Evolutionary conservation across 2,113 vertebrate genomes (phyloP), one percentile per base, ranked within the genome.

Genomic region (Beaufortia kweichowensis): DNA sequence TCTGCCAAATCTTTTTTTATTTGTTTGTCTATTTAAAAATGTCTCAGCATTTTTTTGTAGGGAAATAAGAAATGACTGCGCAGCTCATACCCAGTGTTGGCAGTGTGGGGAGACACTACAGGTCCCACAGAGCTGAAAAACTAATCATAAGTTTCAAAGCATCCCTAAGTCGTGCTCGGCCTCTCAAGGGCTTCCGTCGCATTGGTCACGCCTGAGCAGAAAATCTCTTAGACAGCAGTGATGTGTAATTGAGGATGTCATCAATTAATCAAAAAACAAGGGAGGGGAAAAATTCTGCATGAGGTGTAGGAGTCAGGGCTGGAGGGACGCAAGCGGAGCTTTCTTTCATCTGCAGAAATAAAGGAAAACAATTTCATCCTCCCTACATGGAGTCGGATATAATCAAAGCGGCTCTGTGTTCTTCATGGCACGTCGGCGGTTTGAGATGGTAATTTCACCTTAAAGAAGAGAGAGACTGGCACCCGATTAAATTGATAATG

Each of bases 181-280:
- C 64, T 82, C 62, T 53, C 62, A 66, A 73, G 68, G 55, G 75
- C 67, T 53, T 77, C 39, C 41, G 61, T 33, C 59, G 15, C 4
- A 62, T 33, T 61, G 76, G 59, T 66, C 17, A 55, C 56, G 31
- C 59, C 68, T 69, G 57, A 66, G 67, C 43, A 76, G 53, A 39
- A 63, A 76, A 59, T 59, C 79, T 79, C 66, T 62, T 63, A 79
- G 65, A 64, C 35, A 26, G 62, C 82, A 73, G 35, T 68, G 76
- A 76, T 81, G 72, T 81, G 72, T 78, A 79, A 74, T 79, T 76
- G 76, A 81, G 73, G 73, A 79, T 79, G 80, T 76, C 69, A 77
- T 84, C 77, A 81, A 84, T 84, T 81, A 84, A 81, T 81, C 77
- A 77, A 61, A 59, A 74, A 77, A 53, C 28, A n/a, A 43, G 67